Evolutionary conservation across 1,140 invertebrate genomes (phyloP).

Genomic region (Pseudomyrmex sp.): DNA sequence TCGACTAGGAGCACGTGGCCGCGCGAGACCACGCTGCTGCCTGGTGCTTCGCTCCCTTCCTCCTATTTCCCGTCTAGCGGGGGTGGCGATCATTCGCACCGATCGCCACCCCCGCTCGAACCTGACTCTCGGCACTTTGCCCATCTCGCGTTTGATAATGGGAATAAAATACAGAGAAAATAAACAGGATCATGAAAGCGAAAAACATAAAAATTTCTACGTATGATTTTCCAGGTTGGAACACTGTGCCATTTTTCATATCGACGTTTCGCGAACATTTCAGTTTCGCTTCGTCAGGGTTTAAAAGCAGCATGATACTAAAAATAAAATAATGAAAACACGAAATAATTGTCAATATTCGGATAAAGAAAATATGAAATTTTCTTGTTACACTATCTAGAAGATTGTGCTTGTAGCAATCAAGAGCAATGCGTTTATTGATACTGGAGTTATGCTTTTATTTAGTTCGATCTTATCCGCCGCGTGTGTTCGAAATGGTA

Average conservation of each 20-base stretch:
- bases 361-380: not conserved
- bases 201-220: no score
- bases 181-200: not conserved
- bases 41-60: not conserved
- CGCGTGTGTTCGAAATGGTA: not conserved
- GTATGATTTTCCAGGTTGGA: no score
- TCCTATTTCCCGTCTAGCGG: not conserved
- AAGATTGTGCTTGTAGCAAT: not conserved
- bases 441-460: conserved; percentile 28
- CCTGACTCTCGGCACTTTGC: not conserved
- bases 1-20: conserved; percentile 81
- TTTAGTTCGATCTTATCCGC: not conserved
- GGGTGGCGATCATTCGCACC: not conserved
- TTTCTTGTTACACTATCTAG: not conserved
- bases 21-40: conserved; percentile 53
- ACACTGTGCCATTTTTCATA: no score
- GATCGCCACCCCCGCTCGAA: not conserved
- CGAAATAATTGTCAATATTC: not conserved
- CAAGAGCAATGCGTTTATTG: not conserved
- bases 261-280: no score
- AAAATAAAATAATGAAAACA: no score
- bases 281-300: no score
- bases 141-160: not conserved
- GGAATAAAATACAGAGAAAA: not conserved
- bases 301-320: no score